phyloP scores from a whole-genome alignment of 2,888 invertebrate genomes.

The Falcaria lacertinaria region DNA sequence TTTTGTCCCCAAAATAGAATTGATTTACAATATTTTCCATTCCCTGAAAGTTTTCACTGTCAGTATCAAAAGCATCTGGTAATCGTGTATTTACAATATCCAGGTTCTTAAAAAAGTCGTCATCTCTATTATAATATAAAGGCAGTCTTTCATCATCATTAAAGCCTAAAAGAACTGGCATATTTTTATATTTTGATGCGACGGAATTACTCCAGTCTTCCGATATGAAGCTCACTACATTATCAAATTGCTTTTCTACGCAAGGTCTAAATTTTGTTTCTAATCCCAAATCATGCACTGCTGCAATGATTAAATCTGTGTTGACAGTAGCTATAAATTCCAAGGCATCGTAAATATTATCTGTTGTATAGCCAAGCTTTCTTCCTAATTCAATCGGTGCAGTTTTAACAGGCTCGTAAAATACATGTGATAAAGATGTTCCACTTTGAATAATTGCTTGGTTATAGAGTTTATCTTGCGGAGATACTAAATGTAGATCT shows the following conservation, averaged over 20 bases:
- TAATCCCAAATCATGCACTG: slow-evolving; percentile 9
- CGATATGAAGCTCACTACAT: slow-evolving; percentile 3
- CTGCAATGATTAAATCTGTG: slow-evolving; percentile 9
- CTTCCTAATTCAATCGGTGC: slow-evolving; percentile 10
- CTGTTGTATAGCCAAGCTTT: slow-evolving; percentile 10
- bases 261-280: slow-evolving; percentile 9
- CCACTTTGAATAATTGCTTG: slow-evolving; percentile 18
- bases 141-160: slow-evolving; percentile 5
- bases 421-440: slow-evolving; percentile 4
- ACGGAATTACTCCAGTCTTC: neutral
- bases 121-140: neutral
- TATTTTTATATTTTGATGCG: slow-evolving; percentile 4
- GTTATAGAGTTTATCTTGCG: slow-evolving; percentile 15
- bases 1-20: slow-evolving; percentile 26
- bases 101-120: neutral
- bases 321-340: slow-evolving; percentile 8
- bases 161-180: slow-evolving; percentile 11
- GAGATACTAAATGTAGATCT: slow-evolving; percentile 12
- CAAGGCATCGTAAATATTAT: slow-evolving; percentile 8
- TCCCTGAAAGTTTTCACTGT: neutral
- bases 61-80: neutral
- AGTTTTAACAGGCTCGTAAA: slow-evolving; percentile 3
- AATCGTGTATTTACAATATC: neutral
- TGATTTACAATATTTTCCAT: slow-evolving; percentile 18
- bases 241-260: slow-evolving; percentile 9